Evolutionary conservation across 1,140 invertebrate genomes (phyloP), one percentile per base, ranked within the genome.

Genomic region (Hermetia illucens): DNA sequence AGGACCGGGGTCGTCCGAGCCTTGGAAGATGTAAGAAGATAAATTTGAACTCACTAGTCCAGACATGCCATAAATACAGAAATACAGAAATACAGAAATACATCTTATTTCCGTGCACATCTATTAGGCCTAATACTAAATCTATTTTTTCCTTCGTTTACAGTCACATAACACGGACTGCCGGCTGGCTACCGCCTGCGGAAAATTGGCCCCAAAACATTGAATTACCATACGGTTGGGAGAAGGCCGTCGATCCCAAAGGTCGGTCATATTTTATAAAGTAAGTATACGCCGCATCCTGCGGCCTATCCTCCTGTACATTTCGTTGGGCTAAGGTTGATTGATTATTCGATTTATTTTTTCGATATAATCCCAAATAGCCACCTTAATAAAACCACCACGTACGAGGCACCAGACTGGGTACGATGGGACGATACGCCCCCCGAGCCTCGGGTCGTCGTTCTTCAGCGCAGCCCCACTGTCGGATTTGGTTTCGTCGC

Each of bases 401-500:
- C 86, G 0, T 88, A 90, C 50, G 82, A 90, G 51, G 82, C 71
- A 2, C 75, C 75, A 1, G 56, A 62, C 16, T 50, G 75, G 37
- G 66, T 75, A 40, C 62, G 64, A 18, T 62, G 71, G 48, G 71
- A 68, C n/a, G 65, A 71, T 36, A 70, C 75, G 3, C 72, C 75
- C 1, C 84, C 86, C 0, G 74, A 82, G 41, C 85, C 86, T 0
- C 59, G 87, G 3, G 68, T 75, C 12, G 79, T 91, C 5, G 68
- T 71, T 34, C 64, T 93, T 21, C 64, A 71, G 35, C 61, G 87
- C 32, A 79, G 76, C 49, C 65, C 76, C 0, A 74, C 82, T 24
- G 69, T 89, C 25, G 88, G 88, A 0, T 94, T 92, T 56, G 90
- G 90, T 1, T 94, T 94, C 59, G 88, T 94, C 2, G 89, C 89